phyloP scores from a whole-genome alignment of 1,140 invertebrate genomes.

The Argopecten irradians region DNA sequence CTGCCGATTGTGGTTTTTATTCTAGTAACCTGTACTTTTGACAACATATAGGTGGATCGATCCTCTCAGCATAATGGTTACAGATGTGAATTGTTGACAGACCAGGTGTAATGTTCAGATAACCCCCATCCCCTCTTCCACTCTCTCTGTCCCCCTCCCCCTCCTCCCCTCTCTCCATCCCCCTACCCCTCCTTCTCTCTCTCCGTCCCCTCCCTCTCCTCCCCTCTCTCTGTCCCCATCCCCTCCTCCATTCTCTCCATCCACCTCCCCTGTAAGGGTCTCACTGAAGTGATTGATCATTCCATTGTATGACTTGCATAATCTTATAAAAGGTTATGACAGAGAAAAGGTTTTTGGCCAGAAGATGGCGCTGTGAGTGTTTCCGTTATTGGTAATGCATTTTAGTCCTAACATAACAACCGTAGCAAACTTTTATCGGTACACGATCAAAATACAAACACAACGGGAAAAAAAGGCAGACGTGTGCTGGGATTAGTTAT shows the following conservation, averaged over 20 bases:
- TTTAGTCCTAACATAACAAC: not conserved
- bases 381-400: not conserved
- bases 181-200: too few relatives aligned
- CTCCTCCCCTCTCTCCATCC: too few relatives aligned
- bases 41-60: not conserved
- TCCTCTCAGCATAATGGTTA: not conserved
- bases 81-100: not conserved
- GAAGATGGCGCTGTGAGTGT: not conserved
- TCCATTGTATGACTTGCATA: not conserved
- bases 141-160: too few relatives aligned
- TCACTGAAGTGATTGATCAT: not conserved
- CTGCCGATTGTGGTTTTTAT: too few relatives aligned
- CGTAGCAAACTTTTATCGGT: not conserved
- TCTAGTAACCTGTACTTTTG: not conserved
- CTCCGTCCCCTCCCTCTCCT: too few relatives aligned
- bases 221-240: too few relatives aligned
- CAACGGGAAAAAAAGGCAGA: not conserved
- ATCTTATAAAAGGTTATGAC: not conserved
- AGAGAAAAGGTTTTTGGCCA: not conserved
- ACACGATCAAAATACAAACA: conserved; percentile 10
- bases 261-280: too few relatives aligned
- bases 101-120: too few relatives aligned
- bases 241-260: too few relatives aligned
- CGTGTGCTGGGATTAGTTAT: not conserved
- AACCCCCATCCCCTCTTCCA: too few relatives aligned